These are phyloP conservation scores for Brachionus rotundiformis DNA, from an alignment of 1,140 invertebrate genomes.

Conservation along the genomic window DNA sequence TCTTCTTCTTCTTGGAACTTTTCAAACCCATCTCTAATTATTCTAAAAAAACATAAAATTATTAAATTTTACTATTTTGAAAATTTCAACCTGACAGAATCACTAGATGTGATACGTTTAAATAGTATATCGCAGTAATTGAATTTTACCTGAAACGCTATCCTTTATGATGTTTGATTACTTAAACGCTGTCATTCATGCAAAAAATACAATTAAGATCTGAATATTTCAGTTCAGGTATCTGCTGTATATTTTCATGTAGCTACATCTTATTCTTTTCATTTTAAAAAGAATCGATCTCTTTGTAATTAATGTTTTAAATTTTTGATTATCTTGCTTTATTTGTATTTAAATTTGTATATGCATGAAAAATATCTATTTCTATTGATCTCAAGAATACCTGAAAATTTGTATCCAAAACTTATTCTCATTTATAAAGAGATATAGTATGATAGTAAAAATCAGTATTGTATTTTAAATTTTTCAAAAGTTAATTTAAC, in stretches of 20 bases:
- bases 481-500: too few species aligned
- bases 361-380: too few species aligned
- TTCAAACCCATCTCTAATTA: background rate
- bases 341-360: background rate
- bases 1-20: conserved; percentile 8
- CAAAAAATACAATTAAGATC: conserved; percentile 1
- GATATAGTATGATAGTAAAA: too few species aligned
- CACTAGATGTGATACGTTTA: background rate
- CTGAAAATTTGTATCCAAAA: too few species aligned
- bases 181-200: conserved; percentile 17
- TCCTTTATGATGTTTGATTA: background rate
- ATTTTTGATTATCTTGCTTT: background rate
- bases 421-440: too few species aligned
- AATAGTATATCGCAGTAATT: background rate
- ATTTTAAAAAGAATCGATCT: background rate
- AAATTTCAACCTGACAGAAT: background rate
- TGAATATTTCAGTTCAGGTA: background rate
- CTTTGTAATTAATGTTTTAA: background rate
- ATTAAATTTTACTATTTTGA: background rate
- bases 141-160: conserved; percentile 35
- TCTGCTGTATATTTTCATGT: background rate
- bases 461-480: too few species aligned
- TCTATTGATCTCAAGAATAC: background rate
- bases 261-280: background rate
- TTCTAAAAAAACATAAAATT: background rate